Percentiles rank a stretch among this genome's conserved stretches.
Conservation (phyloP, 2,113 vertebrate species). For the Etheostoma cragini region DNA sequence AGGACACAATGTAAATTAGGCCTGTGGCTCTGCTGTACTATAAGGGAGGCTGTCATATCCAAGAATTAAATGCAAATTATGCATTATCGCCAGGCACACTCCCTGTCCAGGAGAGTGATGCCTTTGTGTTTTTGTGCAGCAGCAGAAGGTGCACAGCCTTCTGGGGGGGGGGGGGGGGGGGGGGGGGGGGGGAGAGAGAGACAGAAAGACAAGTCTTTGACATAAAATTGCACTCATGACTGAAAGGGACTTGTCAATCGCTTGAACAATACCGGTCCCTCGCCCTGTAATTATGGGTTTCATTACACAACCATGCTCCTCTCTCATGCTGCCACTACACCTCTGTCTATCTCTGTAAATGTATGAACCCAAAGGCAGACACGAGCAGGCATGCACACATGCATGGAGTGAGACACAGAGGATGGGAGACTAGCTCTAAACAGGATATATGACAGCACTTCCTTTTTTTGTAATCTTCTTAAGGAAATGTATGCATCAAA, state of each 20-base stretch:
- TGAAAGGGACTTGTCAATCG: conserved; percentile 80
- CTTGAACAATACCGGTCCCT: conserved; percentile 72
- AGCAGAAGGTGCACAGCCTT: conserved; percentile 59
- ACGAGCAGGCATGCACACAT: conserved; percentile 22
- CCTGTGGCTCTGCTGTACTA: conserved; percentile 48
- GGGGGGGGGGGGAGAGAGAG: no score
- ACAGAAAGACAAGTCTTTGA: conserved; percentile 69
- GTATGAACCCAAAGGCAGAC: conserved; percentile 30
- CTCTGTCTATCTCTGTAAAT: conserved; percentile 38
- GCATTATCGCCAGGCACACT: conserved; percentile 74
- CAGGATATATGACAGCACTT: conserved; percentile 41
- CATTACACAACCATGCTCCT: conserved; percentile 70
- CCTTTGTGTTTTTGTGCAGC: conserved; percentile 69
- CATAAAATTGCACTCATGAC: conserved; percentile 71
- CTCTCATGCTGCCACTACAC: conserved; percentile 63
- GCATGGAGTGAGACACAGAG: neutral
- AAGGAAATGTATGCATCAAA: conserved; percentile 66
- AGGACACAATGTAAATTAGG: conserved; percentile 77
- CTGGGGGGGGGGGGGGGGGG: neutral
- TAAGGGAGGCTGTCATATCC: conserved; percentile 71
- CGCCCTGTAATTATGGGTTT: conserved; percentile 80
- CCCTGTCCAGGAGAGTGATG: conserved; percentile 66
- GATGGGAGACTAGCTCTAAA: conserved; percentile 37
- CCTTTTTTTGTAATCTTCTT: conserved; percentile 64
- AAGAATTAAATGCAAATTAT: conserved; percentile 80